These are phyloP conservation scores for Pardosa pseudoannulata DNA, from an alignment of 2,888 invertebrate genomes.

Conservation along the genomic window DNA sequence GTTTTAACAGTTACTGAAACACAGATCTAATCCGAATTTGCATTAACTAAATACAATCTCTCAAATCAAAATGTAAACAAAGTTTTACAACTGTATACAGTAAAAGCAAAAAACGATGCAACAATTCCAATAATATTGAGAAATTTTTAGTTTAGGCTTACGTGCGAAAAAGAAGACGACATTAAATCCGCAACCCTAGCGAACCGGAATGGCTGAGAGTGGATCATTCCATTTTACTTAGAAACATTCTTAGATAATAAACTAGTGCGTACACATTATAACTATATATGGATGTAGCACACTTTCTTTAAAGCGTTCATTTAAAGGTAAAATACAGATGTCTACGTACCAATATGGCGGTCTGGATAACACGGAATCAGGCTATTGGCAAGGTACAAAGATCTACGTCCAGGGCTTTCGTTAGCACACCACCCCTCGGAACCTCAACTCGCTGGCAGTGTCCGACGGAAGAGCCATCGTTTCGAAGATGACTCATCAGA, in stretches of 20 bases:
- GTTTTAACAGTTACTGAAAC: conserved; percentile 36
- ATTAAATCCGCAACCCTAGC: conserved; percentile 46
- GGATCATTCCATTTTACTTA: conserved; percentile 20
- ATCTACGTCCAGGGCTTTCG: conserved; percentile 69
- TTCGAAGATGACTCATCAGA: conserved; percentile 53
- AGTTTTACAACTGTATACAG: neutral
- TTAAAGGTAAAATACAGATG: conserved; percentile 60
- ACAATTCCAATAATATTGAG: conserved; percentile 33
- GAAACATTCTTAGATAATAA: conserved; percentile 26
- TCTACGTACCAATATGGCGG: conserved; percentile 72
- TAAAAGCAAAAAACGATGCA: conserved; percentile 20
- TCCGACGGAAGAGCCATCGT: conserved; percentile 69
- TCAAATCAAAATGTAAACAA: conserved; percentile 27
- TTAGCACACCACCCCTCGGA: conserved; percentile 66
- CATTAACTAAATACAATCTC: neutral
- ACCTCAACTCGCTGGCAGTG: conserved; percentile 70
- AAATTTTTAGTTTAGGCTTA: conserved; percentile 67
- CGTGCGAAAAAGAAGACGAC: conserved; percentile 54
- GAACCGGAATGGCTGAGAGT: conserved; percentile 42
- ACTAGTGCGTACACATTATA: neutral
- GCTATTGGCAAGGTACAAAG: conserved; percentile 71
- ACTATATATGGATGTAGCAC: conserved; percentile 7
- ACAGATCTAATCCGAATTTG: neutral
- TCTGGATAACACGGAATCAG: conserved; percentile 72
- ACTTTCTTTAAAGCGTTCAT: conserved; percentile 16